Percentiles rank a stretch among this genome's conserved stretches.
Evolutionary conservation across 2,888 invertebrate genomes (phyloP).

Genomic region (Drosophila kambysellisi): DNA sequence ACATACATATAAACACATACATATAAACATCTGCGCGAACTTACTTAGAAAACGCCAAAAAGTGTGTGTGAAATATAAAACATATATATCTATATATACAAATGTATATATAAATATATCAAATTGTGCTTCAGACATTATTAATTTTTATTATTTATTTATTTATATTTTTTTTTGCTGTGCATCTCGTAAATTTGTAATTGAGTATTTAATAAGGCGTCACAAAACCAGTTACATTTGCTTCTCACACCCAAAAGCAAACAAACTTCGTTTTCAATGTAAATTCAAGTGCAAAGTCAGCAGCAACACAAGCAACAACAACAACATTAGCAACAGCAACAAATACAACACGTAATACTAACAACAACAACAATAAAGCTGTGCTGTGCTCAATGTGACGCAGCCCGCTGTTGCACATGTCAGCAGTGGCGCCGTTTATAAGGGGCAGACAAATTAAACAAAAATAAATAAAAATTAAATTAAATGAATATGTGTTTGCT

Average conservation of each 20-base stretch:
- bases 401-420: conserved; percentile 45
- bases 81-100: neutral
- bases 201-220: neutral
- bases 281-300: conserved; percentile 62
- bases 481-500: neutral
- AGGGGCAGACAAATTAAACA: neutral
- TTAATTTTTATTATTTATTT: neutral
- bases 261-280: conserved; percentile 41
- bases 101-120: neutral
- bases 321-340: conserved; percentile 21
- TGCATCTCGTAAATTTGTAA: conserved; percentile 7
- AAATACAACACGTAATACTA: conserved; percentile 4
- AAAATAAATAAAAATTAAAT: neutral
- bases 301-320: conserved; percentile 16
- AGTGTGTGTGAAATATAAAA: neutral
- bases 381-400: neutral
- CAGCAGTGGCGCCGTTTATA: conserved; percentile 34
- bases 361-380: conserved; percentile 14
- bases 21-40: conserved; percentile 4
- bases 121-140: neutral
- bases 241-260: conserved; percentile 16
- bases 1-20: neutral
- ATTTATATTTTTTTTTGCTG: conserved; percentile 1
- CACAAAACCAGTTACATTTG: conserved; percentile 34
- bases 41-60: neutral